Base-by-base conservation (phyloP, 2,797 vertebrate species). In the Melanogrammus aeglefinus region DNA sequence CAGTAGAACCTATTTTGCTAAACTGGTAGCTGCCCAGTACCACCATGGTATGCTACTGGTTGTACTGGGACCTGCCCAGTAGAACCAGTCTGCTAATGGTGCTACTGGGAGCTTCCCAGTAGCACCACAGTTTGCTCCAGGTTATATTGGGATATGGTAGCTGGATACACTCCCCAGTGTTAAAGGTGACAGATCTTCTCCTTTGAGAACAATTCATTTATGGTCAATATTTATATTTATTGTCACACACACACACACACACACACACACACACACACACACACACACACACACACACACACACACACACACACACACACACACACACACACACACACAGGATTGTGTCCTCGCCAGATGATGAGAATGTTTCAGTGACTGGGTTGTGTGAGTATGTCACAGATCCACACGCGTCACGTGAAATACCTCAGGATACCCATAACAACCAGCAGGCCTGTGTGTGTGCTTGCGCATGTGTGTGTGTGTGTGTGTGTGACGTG, bases 251-350 rank as follows among this genome's bases (percentile, higher is more conserved):
- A 74, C 66, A 76, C 76, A 73, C 76, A 57, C 76, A 77, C 76
- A 77, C n/a, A 24, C 35, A 38, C 72, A 73, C 72, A 73, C 72
- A 73, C 72, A 73, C 72, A 73, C 72, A 73, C 72, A 39, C 72
- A 39, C 72, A 39, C 35, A 38, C 72, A 73, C 72, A 73, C 72
- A 73, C 72, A 73, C 72, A 73, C 72, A 73, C 72, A 39, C n/a
- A n/a, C n/a, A n/a, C 76, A 72, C 76, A 72, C 70, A 77, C 76
- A 77, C 39, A 77, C 76, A 77, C 39, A 77, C 51, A 24, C 35
- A 38, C 72, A 73, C 72, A 73, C 72, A 73, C 72, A 73, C 72
- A 73, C 72, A 73, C 72, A 39, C 72, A 39, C 72, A 39, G 39
- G 41, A 44, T 44, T 44, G 41, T 44, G 10, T 13, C 39, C 9